Base-by-base conservation (phyloP, 2,797 vertebrate species). In the Scolopax bukidnonensis region DNA sequence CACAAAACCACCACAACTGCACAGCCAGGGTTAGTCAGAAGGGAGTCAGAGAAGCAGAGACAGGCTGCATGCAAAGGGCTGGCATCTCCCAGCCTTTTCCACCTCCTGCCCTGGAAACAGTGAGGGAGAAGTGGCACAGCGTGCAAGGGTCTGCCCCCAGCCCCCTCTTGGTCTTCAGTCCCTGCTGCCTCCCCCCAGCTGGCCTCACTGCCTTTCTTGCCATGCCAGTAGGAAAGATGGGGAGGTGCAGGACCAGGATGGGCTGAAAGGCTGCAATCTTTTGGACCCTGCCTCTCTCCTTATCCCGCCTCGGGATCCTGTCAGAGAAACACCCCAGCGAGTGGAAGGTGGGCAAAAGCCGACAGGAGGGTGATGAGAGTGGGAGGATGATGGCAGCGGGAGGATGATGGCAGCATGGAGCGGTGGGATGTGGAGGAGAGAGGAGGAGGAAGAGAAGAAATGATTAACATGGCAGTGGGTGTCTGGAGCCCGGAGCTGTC, bases 401-500 rank as follows among this genome's bases (percentile, higher is more conserved):
- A 92, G 56, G 45, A 36, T n/a, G 70, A 73, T 53, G 48, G 73
- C 32, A 92, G 64, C 11, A 33, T 25, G 47, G 53, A 70, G 61
- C 24, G 36, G 27, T 54, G 71, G 71, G 59, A 81, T 40, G 41
- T 6, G 2, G 14, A 88, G 20, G 7, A 51, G 25, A 63, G 50
- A 78, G 36, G 18, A 78, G n/a, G 18, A 86, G 12, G 20, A 78
- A 86, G 45, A 88, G 33, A 14, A 89, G 6, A 48, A 84, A 53
- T 17, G 64, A 92, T 96, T 78, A 90, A 82, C 2, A 7, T n/a
- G 89, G 77, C 0, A 4, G 81, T 94, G 81, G 88, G 74, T 87
- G 80, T 91, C 48, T 92, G 94, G 67, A 97, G 70, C 78, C 84
- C 43, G 32, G 92, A 97, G 92, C 75, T 78, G 89, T 84, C 92